Conservation (phyloP, 1,140 invertebrate genomes). For the Polypedilum vanderplanki region DNA sequence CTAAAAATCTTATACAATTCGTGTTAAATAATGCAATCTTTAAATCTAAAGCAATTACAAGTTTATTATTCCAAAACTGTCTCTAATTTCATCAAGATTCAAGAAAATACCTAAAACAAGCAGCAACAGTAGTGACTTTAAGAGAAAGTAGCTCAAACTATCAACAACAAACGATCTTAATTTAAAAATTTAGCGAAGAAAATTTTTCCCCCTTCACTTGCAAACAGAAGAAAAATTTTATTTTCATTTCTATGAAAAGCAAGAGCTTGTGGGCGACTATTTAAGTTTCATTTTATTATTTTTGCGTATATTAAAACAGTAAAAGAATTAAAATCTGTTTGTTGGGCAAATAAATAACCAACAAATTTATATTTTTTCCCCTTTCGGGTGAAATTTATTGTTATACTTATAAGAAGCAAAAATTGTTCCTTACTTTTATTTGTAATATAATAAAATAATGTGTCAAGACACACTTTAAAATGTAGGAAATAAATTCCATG, state of each 20-base stretch:
- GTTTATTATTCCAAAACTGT: too few species aligned
- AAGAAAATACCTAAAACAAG: too few species aligned
- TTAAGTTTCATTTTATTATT: not conserved
- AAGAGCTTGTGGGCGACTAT: too few species aligned
- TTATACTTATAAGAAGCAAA: not conserved
- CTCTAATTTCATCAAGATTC: too few species aligned
- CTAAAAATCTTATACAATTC: too few species aligned
- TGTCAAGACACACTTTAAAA: not conserved
- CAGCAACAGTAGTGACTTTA: too few species aligned
- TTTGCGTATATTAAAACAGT: not conserved
- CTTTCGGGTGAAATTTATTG: slow-evolving; percentile 16
- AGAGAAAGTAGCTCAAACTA: not conserved
- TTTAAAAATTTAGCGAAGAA: not conserved
- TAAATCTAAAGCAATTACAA: too few species aligned
- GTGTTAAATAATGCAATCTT: too few species aligned
- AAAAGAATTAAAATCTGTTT: not conserved
- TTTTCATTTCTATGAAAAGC: not conserved
- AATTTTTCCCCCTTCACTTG: too few species aligned
- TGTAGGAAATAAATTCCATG: not conserved
- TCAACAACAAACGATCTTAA: slow-evolving; percentile 8
- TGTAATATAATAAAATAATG: slow-evolving; percentile 1
- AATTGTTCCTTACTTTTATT: not conserved
- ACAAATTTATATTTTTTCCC: slow-evolving; percentile 24
- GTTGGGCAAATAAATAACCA: slow-evolving; percentile 16
- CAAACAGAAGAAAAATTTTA: too few species aligned